A percentile compares a stretch with the other conserved stretches of the same genome.
Conservation (phyloP, 2,888 invertebrate species). For the Endotricha flammealis region DNA sequence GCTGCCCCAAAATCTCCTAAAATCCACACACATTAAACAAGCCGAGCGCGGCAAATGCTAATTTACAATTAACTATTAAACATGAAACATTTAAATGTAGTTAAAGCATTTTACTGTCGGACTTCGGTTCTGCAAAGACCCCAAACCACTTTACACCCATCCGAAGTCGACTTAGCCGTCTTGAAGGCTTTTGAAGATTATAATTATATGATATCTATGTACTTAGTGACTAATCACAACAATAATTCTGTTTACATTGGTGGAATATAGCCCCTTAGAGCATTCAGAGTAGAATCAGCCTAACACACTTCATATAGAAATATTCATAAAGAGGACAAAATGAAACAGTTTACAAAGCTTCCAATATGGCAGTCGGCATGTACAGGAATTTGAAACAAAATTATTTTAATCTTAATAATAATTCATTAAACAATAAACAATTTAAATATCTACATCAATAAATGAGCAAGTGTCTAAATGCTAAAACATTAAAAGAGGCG, state of each 20-base stretch:
- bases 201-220: constrained; percentile 44
- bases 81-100: constrained; percentile 71
- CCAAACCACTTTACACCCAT: constrained; percentile 19
- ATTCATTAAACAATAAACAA: constrained; percentile 8
- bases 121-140: constrained; percentile 37
- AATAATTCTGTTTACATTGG: constrained; percentile 37
- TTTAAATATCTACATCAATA: constrained; percentile 13
- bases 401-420: constrained; percentile 3
- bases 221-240: constrained; percentile 74
- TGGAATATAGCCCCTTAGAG: constrained; percentile 10
- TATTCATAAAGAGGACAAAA: not conserved
- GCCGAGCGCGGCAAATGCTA: constrained; percentile 43
- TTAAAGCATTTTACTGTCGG: constrained; percentile 72
- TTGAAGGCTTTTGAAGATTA: constrained; percentile 62
- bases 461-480: constrained; percentile 12
- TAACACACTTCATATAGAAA: not conserved
- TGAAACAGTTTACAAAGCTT: constrained; percentile 3
- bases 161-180: constrained; percentile 66
- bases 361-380: constrained; percentile 6
- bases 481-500: constrained; percentile 10
- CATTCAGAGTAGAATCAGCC: constrained; percentile 3
- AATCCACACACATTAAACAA: constrained; percentile 43
- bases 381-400: constrained; percentile 7
- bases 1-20: constrained; percentile 32
- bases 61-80: constrained; percentile 61